Evolutionary conservation across 1,140 invertebrate species (phyloP).

Genomic region (Reticulitermes speratus): DNA sequence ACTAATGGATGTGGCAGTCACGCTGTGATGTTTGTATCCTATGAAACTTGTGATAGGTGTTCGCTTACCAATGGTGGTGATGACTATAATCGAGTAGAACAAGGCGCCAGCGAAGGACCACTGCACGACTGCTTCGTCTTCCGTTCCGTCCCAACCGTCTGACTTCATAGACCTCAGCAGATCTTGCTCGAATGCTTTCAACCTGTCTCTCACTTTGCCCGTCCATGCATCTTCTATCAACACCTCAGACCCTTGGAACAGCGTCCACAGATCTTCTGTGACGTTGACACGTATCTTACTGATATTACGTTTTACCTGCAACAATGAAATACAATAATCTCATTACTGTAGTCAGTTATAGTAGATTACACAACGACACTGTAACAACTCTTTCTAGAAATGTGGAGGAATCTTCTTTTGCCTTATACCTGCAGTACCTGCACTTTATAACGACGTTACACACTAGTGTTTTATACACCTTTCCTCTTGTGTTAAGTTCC

Average conservation of each 20-base stretch:
- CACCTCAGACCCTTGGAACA: slow-evolving; percentile 63
- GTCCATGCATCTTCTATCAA: slow-evolving; percentile 75
- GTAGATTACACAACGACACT: background rate
- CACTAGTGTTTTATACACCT: too few relatives aligned
- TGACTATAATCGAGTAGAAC: slow-evolving; percentile 96
- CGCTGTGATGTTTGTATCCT: too few relatives aligned
- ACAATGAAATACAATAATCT: slow-evolving; percentile 33
- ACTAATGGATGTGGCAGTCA: too few relatives aligned
- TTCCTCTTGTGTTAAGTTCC: too few relatives aligned
- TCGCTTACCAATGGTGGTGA: slow-evolving; percentile 91
- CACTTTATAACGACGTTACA: too few relatives aligned
- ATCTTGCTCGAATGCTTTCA: slow-evolving; percentile 76
- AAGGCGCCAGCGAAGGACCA: slow-evolving; percentile 90
- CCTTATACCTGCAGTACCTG: background rate
- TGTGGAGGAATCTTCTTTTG: background rate
- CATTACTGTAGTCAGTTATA: background rate
- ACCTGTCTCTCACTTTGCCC: slow-evolving; percentile 54
- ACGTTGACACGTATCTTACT: slow-evolving; percentile 68
- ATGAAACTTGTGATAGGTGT: too few relatives aligned
- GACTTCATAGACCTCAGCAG: slow-evolving; percentile 82
- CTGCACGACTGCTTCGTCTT: slow-evolving; percentile 71
- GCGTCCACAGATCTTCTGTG: slow-evolving; percentile 75
- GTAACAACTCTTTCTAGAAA: too few relatives aligned
- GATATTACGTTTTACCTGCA: slow-evolving; percentile 77
- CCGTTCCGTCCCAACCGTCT: slow-evolving; percentile 89